phyloP scores from a whole-genome alignment of 2,888 invertebrate species.

The Sylvicola cinctus region DNA sequence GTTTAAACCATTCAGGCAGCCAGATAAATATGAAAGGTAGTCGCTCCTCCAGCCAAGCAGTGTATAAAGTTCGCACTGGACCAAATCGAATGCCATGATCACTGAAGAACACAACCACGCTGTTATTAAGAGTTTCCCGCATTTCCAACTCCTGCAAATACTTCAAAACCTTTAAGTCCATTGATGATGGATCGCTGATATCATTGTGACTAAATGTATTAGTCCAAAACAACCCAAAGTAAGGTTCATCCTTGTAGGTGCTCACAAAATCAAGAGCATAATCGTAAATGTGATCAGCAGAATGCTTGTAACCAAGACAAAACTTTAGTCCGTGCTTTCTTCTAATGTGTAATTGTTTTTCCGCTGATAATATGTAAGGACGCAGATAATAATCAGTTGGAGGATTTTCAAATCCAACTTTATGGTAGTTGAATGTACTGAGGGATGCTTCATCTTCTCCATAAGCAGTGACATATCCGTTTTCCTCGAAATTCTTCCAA shows the following conservation, averaged over 20 bases:
- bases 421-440: constrained; percentile 46
- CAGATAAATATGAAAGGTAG: constrained; percentile 52
- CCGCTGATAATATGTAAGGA: constrained; percentile 48
- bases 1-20: constrained; percentile 39
- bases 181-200: constrained; percentile 40
- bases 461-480: constrained; percentile 58
- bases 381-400: constrained; percentile 70
- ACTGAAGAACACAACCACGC: constrained; percentile 50
- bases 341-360: constrained; percentile 30
- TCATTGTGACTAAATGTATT: constrained; percentile 56
- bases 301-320: constrained; percentile 38
- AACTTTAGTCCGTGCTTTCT: constrained; percentile 30
- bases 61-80: constrained; percentile 39
- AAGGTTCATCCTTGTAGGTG: constrained; percentile 36
- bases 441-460: constrained; percentile 55
- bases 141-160: constrained; percentile 36
- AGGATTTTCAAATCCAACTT: constrained; percentile 44
- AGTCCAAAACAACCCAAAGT: constrained; percentile 61
- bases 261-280: constrained; percentile 44
- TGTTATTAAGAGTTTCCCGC: constrained; percentile 38
- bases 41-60: constrained; percentile 60
- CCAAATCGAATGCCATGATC: constrained; percentile 67
- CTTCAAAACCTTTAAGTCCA: constrained; percentile 37
- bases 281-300: constrained; percentile 46
- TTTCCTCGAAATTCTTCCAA: constrained; percentile 51